Evolutionary conservation across 2,797 vertebrate genomes (phyloP), one percentile per base, ranked within the genome.

Genomic region (Microctenopoma lineatum): DNA sequence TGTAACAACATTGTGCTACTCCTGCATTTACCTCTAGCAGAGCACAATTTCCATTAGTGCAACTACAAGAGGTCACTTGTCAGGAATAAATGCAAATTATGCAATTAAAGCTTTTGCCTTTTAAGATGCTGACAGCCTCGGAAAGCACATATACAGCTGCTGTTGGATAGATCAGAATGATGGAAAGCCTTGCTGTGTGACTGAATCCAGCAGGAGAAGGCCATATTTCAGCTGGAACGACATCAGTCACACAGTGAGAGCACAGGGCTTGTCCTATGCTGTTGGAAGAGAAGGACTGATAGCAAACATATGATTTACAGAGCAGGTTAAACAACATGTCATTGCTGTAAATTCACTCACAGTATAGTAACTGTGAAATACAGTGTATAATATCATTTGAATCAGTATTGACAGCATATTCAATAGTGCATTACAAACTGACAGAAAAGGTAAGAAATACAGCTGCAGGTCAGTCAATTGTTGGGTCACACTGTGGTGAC

Each of bases 221-320:
- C 59, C 67, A 77, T 76, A 55, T 42, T 29, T 76, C 70, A 77
- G 47, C 11, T 25, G 42, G 48, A 46, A 70, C 61, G 46, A 45
- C 70, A 80, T 75, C 50, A 21, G 32, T 80, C 70, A 58, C 59
- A 56, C 57, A 66, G 55, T 18, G 29, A 73, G 54, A 64, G 67
- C 11, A 4, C 53, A 21, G 63, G 55, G 45, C 46, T 67, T 56
- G 32, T 82, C 61, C 48, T 72, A 81, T 71, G 75, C 45, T 2
- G 18, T 60, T 59, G 51, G 46, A 25, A 60, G 39, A 68, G 56
- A 59, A 50, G 51, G 53, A 71, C 51, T 46, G 42, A 5, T 32
- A 41, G 58, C 55, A 44, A 16, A 26, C 5, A 42, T 73, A 9
- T 77, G 44, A 84, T 84, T 81, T 79, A 83, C 46, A 65, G 54